These are phyloP conservation scores for Mycteria americana DNA, from an alignment of 2,797 vertebrate species.

Conservation along the genomic window DNA sequence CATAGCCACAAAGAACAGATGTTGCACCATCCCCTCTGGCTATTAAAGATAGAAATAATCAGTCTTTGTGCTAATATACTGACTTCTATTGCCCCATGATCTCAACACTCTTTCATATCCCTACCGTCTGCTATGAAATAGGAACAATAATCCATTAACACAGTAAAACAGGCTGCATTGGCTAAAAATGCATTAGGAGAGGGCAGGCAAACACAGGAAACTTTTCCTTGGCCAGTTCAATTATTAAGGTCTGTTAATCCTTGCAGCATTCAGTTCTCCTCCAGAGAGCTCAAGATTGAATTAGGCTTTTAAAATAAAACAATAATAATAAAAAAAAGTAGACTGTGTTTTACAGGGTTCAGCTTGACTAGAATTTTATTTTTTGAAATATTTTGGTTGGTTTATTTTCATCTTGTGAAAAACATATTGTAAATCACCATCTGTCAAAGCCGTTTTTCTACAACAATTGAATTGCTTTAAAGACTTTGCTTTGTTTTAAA, in stretches of 20 bases:
- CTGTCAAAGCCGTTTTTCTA: background rate
- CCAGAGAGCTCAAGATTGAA: background rate
- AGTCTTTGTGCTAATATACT: background rate
- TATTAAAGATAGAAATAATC: background rate
- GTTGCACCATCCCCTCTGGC: background rate
- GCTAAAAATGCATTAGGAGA: background rate
- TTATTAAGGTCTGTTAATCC: background rate
- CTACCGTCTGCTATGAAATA: background rate
- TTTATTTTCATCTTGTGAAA: background rate
- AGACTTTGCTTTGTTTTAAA: background rate
- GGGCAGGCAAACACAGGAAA: background rate
- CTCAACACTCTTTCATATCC: background rate
- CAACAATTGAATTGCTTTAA: background rate
- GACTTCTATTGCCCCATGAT: background rate
- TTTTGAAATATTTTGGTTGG: background rate
- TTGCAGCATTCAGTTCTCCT: background rate
- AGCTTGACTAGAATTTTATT: background rate
- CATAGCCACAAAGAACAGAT: conserved; percentile 12
- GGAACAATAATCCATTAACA: background rate
- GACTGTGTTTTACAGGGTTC: background rate
- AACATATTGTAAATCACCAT: background rate
- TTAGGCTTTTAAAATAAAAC: background rate
- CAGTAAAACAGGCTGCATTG: background rate
- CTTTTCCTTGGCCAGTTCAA: background rate
- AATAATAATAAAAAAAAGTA: background rate